Conservation (phyloP, 2,113 vertebrate species). For the Microcebus jonahi region DNA sequence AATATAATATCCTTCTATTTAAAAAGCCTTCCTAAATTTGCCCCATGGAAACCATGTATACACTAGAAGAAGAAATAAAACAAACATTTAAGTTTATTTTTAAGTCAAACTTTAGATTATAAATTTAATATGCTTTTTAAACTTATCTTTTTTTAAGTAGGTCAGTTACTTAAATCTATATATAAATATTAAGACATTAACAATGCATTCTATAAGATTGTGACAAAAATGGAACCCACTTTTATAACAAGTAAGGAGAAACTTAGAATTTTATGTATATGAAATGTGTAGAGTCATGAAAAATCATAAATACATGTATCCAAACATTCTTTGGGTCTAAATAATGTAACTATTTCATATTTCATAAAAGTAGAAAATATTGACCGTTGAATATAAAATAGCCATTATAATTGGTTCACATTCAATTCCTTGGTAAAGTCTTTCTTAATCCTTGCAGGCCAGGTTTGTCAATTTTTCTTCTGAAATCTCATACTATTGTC, state of each 20-base stretch:
- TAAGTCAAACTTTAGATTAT: background rate
- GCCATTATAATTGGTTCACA: background rate
- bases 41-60: conserved; percentile 30
- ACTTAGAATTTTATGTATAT: background rate
- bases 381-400: background rate
- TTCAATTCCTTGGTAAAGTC: background rate
- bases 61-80: background rate
- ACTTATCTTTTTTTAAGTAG: background rate
- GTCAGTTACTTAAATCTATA: background rate
- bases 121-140: background rate
- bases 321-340: background rate
- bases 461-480: background rate
- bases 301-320: background rate
- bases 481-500: background rate
- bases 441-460: background rate
- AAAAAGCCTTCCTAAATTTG: conserved; percentile 48
- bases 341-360: background rate
- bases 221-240: background rate
- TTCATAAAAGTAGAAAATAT: background rate
- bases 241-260: background rate
- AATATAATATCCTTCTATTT: conserved; percentile 50
- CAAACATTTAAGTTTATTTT: background rate
- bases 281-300: background rate
- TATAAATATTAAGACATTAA: background rate
- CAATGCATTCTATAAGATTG: background rate